Percentiles rank a stretch among this genome's conserved stretches.
phyloP scores from a whole-genome alignment of 2,113 vertebrate species.

The Sciurus niger region DNA sequence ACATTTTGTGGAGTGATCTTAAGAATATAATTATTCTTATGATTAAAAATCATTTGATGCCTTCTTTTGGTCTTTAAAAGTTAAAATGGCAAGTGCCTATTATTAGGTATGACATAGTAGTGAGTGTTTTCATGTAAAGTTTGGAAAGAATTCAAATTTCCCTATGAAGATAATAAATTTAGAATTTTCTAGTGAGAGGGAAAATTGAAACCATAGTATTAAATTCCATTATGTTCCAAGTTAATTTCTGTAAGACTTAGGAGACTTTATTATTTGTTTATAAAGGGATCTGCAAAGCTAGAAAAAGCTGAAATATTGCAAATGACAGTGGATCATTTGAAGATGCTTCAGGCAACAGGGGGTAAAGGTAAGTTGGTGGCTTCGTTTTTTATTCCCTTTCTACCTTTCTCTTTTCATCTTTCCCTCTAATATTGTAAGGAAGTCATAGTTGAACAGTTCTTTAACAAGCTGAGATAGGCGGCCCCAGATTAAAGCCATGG shows the following conservation, averaged over 20 bases:
- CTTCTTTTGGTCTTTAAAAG: constrained; percentile 48
- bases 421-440: constrained; percentile 79
- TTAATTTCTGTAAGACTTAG: constrained; percentile 80
- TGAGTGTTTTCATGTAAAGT: constrained; percentile 70
- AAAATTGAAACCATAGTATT: constrained; percentile 84
- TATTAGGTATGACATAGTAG: neutral
- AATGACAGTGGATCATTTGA: constrained; percentile 99
- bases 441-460: constrained; percentile 85
- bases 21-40: constrained; percentile 51
- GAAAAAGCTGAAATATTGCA: constrained; percentile 99
- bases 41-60: neutral
- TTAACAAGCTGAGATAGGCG: constrained; percentile 88
- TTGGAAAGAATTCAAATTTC: constrained; percentile 82
- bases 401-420: constrained; percentile 63
- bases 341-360: constrained; percentile 96
- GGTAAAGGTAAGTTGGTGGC: constrained; percentile 94
- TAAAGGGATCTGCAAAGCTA: constrained; percentile 97
- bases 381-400: neutral
- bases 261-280: constrained; percentile 85
- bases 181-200: constrained; percentile 79
- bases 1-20: neutral
- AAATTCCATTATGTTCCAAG: constrained; percentile 78
- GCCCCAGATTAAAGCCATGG: constrained; percentile 92
- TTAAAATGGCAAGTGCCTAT: constrained; percentile 42
- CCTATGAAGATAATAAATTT: constrained; percentile 76